Conservation (phyloP, 2,888 invertebrate species). For the Elegia similella region DNA sequence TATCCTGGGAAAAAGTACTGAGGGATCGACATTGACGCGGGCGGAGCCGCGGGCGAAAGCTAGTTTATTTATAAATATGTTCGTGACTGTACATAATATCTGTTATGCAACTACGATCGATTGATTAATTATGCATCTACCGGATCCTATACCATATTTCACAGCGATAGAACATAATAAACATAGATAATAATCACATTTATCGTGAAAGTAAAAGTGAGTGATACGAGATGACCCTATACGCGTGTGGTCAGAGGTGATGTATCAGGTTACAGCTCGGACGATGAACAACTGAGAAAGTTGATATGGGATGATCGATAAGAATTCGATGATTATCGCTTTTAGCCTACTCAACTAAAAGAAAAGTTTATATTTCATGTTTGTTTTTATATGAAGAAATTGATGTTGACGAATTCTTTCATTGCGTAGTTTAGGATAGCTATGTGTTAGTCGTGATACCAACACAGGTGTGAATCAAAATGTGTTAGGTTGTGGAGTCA, state of each 20-base stretch:
- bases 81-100: too few relatives aligned
- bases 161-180: not conserved
- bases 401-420: too few relatives aligned
- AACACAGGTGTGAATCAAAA: too few relatives aligned
- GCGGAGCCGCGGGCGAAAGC: too few relatives aligned
- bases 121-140: too few relatives aligned
- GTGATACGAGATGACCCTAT: slow-evolving; percentile 2
- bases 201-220: slow-evolving; percentile 15
- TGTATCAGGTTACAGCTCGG: not conserved
- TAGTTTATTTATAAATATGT: too few relatives aligned
- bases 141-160: not conserved
- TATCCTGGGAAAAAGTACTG: too few relatives aligned
- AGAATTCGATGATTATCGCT: not conserved
- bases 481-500: too few relatives aligned
- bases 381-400: too few relatives aligned
- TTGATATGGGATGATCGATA: slow-evolving; percentile 9
- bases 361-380: not conserved
- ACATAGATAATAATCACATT: not conserved
- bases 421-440: too few relatives aligned
- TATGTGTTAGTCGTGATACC: too few relatives aligned
- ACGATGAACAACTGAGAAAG: slow-evolving; percentile 1
- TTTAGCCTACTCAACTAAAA: not conserved
- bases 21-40: too few relatives aligned
- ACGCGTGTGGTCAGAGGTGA: slow-evolving; percentile 10
- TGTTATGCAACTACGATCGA: not conserved